Conservation (phyloP, 1,140 invertebrate genomes). For the Drosophila auraria region DNA sequence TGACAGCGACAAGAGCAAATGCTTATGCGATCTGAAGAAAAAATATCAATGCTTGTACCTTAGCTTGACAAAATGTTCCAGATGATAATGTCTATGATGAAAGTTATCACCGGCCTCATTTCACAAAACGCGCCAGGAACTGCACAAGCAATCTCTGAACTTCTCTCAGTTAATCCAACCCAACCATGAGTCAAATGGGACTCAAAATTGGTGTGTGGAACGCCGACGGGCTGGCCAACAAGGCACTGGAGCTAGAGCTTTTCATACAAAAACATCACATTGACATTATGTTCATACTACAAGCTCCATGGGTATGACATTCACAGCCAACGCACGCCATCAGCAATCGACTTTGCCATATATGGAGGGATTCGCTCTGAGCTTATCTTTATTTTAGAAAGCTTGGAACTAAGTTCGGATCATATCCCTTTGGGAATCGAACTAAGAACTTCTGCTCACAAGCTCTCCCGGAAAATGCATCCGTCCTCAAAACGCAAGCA, state of each 20-base stretch:
- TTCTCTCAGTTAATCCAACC: too few species aligned
- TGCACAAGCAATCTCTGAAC: too few species aligned
- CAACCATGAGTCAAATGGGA: too few species aligned
- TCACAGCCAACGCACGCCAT: not conserved
- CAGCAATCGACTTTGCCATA: too few species aligned
- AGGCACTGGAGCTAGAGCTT: too few species aligned
- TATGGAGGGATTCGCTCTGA: not conserved
- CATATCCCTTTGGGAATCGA: not conserved
- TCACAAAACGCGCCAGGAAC: too few species aligned
- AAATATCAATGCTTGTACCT: not conserved
- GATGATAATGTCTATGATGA: not conserved
- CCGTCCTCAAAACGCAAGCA: not conserved
- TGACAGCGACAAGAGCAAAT: not conserved
- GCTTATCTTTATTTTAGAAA: not conserved
- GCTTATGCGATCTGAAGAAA: not conserved
- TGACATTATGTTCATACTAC: too few species aligned
- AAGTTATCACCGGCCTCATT: not conserved
- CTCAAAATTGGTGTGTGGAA: too few species aligned
- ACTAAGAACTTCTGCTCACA: not conserved
- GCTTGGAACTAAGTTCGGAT: not conserved
- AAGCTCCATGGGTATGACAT: too few species aligned
- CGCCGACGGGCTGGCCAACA: too few species aligned
- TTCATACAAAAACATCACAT: too few species aligned
- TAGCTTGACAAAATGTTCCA: not conserved
- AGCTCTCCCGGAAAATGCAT: not conserved